A percentile compares a stretch with the other conserved stretches of the same genome.
phyloP scores from a whole-genome alignment of 2,888 invertebrate genomes.

The Tenodera sinensis region DNA sequence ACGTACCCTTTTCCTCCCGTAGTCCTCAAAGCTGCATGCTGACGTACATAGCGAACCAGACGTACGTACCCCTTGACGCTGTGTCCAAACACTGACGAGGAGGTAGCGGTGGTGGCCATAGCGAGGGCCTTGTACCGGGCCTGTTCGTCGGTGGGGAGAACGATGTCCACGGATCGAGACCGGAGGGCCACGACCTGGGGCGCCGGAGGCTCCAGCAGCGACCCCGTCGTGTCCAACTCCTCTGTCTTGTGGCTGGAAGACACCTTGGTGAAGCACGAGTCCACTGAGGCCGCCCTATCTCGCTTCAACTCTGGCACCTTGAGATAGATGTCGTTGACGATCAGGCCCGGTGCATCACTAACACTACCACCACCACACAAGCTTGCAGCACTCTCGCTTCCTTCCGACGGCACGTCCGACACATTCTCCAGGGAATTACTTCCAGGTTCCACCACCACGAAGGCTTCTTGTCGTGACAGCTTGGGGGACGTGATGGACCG shows the following conservation, averaged over 20 bases:
- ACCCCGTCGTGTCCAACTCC: constrained; percentile 51
- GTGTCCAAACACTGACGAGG: constrained; percentile 30
- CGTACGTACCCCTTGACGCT: constrained; percentile 2
- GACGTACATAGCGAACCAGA: neutral
- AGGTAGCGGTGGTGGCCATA: constrained; percentile 56
- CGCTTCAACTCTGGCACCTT: constrained; percentile 80
- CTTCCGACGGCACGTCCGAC: constrained; percentile 44
- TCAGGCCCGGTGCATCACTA: constrained; percentile 15
- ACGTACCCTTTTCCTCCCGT: neutral
- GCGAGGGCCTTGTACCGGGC: constrained; percentile 81
- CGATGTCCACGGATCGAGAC: constrained; percentile 83
- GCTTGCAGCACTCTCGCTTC: constrained; percentile 42
- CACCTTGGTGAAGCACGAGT: constrained; percentile 75
- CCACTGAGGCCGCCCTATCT: constrained; percentile 83
- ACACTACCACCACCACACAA: constrained; percentile 43
- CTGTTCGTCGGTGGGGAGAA: constrained; percentile 79
- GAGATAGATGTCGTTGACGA: constrained; percentile 68
- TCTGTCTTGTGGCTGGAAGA: constrained; percentile 68
- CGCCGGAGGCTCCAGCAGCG: constrained; percentile 47
- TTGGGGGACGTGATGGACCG: constrained; percentile 61
- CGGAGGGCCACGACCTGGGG: constrained; percentile 65
- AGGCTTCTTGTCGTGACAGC: constrained; percentile 69
- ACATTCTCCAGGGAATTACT: constrained; percentile 65
- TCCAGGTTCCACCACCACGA: constrained; percentile 62
- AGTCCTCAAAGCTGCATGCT: constrained; percentile 2